Percentiles rank a stretch among this genome's conserved stretches.
Conservation (phyloP, 2,113 vertebrate species). For the Chaetodon trifascialis region DNA sequence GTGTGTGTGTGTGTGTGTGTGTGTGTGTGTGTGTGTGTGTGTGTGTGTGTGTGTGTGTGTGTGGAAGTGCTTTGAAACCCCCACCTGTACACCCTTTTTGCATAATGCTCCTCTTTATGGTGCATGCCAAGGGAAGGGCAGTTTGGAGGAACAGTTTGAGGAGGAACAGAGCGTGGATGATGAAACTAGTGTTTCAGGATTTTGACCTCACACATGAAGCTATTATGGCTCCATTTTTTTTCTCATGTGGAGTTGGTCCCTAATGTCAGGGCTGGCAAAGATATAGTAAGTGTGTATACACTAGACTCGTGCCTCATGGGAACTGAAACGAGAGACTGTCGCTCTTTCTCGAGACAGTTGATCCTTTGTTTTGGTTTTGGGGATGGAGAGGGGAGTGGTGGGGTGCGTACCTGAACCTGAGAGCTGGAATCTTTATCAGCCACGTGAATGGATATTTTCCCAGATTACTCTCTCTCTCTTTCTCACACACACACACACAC, state of each 20-base stretch:
- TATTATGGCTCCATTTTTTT: background rate
- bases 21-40: too few relatives aligned
- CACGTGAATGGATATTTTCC: constrained; percentile 53
- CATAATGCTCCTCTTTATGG: constrained; percentile 9
- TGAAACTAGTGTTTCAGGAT: background rate
- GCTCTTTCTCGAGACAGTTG: constrained; percentile 69
- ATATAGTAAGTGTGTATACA: constrained; percentile 40
- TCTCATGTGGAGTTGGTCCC: background rate
- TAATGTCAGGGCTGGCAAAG: constrained; percentile 12
- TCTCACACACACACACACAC: background rate
- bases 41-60: constrained; percentile 5
- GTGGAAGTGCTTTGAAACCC: constrained; percentile 16
- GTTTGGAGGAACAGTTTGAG: background rate
- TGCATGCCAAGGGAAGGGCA: background rate
- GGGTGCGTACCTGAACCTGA: constrained; percentile 66
- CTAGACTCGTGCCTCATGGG: constrained; percentile 63
- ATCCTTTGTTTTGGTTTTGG: constrained; percentile 72
- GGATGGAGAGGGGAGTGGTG: constrained; percentile 56
- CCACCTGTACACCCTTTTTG: background rate
- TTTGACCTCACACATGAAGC: background rate
- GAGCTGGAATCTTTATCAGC: constrained; percentile 57
- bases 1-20: too few relatives aligned
- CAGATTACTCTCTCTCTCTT: constrained; percentile 43
- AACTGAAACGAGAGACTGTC: constrained; percentile 65
- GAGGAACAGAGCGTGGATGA: background rate